phyloP scores from a whole-genome alignment of 2,113 vertebrate species.

The Callorhinus ursinus region DNA sequence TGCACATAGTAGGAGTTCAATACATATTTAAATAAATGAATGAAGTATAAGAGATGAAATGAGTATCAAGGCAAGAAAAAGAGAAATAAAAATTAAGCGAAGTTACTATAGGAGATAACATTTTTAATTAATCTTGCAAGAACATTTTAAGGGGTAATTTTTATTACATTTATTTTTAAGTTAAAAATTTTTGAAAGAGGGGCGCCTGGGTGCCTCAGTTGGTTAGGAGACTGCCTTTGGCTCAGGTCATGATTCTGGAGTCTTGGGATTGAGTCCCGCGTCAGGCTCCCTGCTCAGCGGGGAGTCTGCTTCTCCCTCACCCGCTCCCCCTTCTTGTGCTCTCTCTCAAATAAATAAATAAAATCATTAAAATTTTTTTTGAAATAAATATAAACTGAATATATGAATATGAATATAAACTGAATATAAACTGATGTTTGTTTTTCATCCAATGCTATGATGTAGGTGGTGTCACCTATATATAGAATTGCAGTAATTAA shows the following conservation, averaged over 20 bases:
- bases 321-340: too few relatives aligned
- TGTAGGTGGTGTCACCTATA: neutral
- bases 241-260: too few relatives aligned
- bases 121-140: neutral
- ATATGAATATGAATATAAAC: neutral
- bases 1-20: neutral
- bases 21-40: neutral
- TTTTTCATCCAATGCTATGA: neutral
- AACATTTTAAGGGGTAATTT: neutral
- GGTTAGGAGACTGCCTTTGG: too few relatives aligned
- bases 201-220: too few relatives aligned
- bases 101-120: too few relatives aligned
- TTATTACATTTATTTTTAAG: neutral
- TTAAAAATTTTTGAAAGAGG: neutral
- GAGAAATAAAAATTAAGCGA: neutral
- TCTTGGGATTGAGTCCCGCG: too few relatives aligned
- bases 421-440: neutral
- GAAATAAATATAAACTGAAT: neutral
- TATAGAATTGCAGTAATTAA: neutral
- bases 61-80: neutral
- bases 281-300: too few relatives aligned
- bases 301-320: too few relatives aligned
- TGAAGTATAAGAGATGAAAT: neutral
- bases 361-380: neutral
- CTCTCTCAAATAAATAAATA: too few relatives aligned